Evolutionary conservation across 2,888 invertebrate genomes (phyloP), one percentile per base, ranked within the genome.

Genomic region (Euplexia lucipara): DNA sequence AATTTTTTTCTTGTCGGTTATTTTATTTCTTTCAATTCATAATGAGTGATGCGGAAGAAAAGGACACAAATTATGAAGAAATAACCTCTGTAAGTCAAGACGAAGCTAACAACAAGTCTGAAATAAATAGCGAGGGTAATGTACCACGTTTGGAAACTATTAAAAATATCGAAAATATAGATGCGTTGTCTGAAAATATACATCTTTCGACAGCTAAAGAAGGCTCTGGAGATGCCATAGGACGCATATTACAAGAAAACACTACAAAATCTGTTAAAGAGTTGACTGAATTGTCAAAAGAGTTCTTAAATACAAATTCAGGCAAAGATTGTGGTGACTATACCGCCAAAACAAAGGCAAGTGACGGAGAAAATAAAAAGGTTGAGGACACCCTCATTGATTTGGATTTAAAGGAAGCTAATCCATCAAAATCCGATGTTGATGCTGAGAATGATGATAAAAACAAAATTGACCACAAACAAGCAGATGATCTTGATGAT

Each of bases 41-140:
- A 53, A 79, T 79, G 81, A 69, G 78, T 75, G 61, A 52, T 48
- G 32, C 4, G 1, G 66, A 57, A 30, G 69, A 69, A 16, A 35
- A 52, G 16, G 54, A 14, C 9, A 64, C 26, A 32, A 61, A 20
- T 37, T 61, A 69, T 8, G 65, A 69, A 3, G 61, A 64, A 8
- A 54, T 44, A 0, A 20, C 34, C 1, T 10, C 4, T n/a, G 14
- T 18, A 20, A 52, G 37, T 4, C 26, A 32, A 51, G 58, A 48
- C 2, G 39, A 30, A 35, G 48, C 6, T n/a, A 20, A 12, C 14
- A 12, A 34, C n/a, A 59, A 30, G 16, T 41, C n/a, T 5, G 45
- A 18, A 44, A 6, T 35, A 34, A 14, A 8, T 22, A 32, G 22
- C 10, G 37, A 44, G 47, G 53, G 42, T 54, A 57, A 39, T 16